These are phyloP conservation scores for Turnix velox DNA, from an alignment of 2,113 vertebrate genomes.

Conservation along the genomic window DNA sequence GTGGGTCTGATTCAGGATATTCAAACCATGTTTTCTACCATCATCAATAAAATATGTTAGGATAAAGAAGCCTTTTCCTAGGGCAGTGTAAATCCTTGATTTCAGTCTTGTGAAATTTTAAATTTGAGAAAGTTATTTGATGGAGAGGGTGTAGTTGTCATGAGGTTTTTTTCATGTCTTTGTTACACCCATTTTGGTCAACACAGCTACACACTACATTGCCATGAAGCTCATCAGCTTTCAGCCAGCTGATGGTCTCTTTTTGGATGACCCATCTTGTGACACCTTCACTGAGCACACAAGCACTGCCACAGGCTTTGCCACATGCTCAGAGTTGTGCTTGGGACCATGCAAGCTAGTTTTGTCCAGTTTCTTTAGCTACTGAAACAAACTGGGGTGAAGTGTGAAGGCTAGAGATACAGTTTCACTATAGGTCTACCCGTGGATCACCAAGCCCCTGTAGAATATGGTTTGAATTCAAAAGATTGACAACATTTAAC, in stretches of 20 bases:
- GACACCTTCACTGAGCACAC: accelerated
- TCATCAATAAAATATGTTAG: neutral
- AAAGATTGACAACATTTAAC: constrained; percentile 14
- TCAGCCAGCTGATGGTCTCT: neutral
- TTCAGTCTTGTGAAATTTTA: neutral
- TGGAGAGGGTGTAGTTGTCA: neutral
- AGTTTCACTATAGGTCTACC: neutral
- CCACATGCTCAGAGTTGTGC: neutral
- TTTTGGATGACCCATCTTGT: neutral
- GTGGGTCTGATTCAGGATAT: neutral
- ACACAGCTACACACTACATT: neutral
- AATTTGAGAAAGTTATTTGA: neutral
- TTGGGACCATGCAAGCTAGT: neutral
- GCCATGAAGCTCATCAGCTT: accelerated
- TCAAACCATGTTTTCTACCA: neutral
- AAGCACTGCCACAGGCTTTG: neutral
- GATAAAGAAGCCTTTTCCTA: neutral
- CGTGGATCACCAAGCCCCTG: neutral
- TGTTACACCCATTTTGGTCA: neutral
- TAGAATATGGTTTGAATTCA: neutral
- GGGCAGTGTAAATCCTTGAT: neutral
- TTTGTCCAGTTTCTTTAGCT: neutral
- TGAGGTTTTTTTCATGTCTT: neutral
- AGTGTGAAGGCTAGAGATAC: neutral
- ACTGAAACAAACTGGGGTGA: neutral